Evolutionary conservation across 2,888 invertebrate genomes (phyloP).

Genomic region (Pachymerium ferrugineum): DNA sequence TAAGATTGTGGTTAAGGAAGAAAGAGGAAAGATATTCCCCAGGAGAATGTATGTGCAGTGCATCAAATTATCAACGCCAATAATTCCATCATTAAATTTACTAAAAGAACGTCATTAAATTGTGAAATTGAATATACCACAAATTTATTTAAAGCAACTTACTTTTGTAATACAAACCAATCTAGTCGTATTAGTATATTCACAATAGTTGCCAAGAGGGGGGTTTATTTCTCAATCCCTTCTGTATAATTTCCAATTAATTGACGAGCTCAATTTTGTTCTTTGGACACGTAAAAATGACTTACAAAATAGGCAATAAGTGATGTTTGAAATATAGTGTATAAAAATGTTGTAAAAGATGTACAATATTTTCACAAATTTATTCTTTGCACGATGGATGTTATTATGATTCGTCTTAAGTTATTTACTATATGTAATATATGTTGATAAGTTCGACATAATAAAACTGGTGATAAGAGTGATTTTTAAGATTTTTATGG

Average conservation of each 20-base stretch:
- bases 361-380: conserved; percentile 20
- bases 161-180: not conserved
- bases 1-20: not conserved
- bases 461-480: too few relatives aligned
- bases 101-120: not conserved
- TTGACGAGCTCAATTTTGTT: not conserved
- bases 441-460: too few relatives aligned
- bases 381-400: not conserved
- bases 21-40: not conserved
- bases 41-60: too few relatives aligned
- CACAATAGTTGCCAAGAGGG: not conserved
- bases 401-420: not conserved
- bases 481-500: too few relatives aligned
- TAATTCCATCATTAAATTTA: too few relatives aligned
- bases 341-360: not conserved
- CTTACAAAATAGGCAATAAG: not conserved
- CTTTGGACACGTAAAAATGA: not conserved
- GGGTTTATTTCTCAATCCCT: not conserved
- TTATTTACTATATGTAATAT: too few relatives aligned
- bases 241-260: not conserved
- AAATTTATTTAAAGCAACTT: not conserved
- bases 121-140: not conserved
- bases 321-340: not conserved
- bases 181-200: not conserved
- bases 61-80: too few relatives aligned